Evolutionary conservation across 1,140 invertebrate species (phyloP).

Genomic region (Tyrophagus putrescentiae): DNA sequence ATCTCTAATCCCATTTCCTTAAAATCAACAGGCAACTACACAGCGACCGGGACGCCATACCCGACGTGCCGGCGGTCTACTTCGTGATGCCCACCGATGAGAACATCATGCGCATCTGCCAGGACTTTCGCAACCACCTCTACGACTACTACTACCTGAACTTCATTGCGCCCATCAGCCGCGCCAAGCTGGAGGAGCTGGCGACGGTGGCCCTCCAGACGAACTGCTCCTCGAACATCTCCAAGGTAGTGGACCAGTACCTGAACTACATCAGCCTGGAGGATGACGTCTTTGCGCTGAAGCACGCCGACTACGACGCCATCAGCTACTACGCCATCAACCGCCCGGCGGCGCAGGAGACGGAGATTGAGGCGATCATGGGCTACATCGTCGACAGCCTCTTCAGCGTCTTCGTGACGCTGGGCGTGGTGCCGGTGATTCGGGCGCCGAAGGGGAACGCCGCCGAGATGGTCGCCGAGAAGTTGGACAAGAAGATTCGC

Average conservation of each 20-base stretch:
- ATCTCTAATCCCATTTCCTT: slow-evolving; percentile 18
- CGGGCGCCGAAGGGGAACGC: slow-evolving; percentile 87
- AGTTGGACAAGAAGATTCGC: slow-evolving; percentile 87
- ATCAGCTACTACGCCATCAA: slow-evolving; percentile 94
- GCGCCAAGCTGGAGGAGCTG: slow-evolving; percentile 87
- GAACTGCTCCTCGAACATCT: slow-evolving; percentile 70
- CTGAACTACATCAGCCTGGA: slow-evolving; percentile 95
- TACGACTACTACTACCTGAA: slow-evolving; percentile 95
- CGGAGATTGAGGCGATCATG: slow-evolving; percentile 87
- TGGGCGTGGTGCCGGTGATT: slow-evolving; percentile 87
- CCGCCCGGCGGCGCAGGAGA: slow-evolving; percentile 80
- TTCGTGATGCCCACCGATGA: slow-evolving; percentile 95
- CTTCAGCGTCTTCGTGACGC: slow-evolving; percentile 91
- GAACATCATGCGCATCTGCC: slow-evolving; percentile 81
- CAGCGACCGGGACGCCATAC: slow-evolving; percentile 83
- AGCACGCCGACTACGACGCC: slow-evolving; percentile 73
- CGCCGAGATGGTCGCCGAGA: slow-evolving; percentile 92
- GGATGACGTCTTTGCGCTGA: slow-evolving; percentile 89
- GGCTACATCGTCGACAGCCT: slow-evolving; percentile 87
- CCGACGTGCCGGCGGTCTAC: slow-evolving; percentile 95
- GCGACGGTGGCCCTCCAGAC: slow-evolving; percentile 76
- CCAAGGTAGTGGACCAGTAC: slow-evolving; percentile 94
- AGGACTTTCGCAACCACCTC: slow-evolving; percentile 66
- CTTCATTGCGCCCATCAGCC: slow-evolving; percentile 87
- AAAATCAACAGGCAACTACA: slow-evolving; percentile 57